phyloP scores from a whole-genome alignment of 1,140 invertebrate genomes.

The Habropoda laboriosa region DNA sequence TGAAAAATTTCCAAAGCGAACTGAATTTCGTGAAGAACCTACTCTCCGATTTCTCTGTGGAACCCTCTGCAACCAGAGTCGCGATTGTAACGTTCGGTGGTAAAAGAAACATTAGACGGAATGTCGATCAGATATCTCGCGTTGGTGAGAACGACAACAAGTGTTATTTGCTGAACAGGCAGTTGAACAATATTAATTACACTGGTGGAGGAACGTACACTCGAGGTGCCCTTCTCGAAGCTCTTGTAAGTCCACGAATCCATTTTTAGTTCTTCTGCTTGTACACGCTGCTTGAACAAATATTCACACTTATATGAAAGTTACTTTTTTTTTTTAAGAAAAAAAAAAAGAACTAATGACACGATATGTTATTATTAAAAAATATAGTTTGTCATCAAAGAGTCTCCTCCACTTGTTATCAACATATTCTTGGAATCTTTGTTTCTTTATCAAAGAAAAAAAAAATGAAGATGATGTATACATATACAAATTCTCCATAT shows the following conservation, averaged over 20 bases:
- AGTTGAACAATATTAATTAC: constrained; percentile 85
- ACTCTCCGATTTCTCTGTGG: constrained; percentile 87
- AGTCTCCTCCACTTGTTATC: too few species aligned
- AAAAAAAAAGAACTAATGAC: too few species aligned
- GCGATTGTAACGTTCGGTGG: constrained; percentile 87
- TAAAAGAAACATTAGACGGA: constrained; percentile 74
- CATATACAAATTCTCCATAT: too few species aligned
- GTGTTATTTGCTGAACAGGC: constrained; percentile 85
- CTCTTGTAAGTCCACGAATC: constrained; percentile 80
- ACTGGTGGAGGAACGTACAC: constrained; percentile 88
- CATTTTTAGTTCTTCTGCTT: too few species aligned
- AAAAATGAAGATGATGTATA: too few species aligned
- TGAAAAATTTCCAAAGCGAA: constrained; percentile 86
- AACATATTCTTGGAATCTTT: too few species aligned
- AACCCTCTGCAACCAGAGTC: constrained; percentile 84
- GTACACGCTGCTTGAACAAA: too few species aligned
- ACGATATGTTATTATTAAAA: too few species aligned
- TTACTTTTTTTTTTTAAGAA: too few species aligned
- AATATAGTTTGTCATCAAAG: too few species aligned
- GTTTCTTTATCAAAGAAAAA: too few species aligned
- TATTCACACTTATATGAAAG: too few species aligned
- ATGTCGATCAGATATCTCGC: constrained; percentile 85
- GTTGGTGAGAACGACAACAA: constrained; percentile 82
- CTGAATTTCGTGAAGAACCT: constrained; percentile 88
- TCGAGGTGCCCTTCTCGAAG: constrained; percentile 85